Percentiles rank a stretch among this genome's conserved stretches.
These are phyloP conservation scores for Phorcus lineatus DNA, from an alignment of 2,888 invertebrate genomes.

Conservation along the genomic window DNA sequence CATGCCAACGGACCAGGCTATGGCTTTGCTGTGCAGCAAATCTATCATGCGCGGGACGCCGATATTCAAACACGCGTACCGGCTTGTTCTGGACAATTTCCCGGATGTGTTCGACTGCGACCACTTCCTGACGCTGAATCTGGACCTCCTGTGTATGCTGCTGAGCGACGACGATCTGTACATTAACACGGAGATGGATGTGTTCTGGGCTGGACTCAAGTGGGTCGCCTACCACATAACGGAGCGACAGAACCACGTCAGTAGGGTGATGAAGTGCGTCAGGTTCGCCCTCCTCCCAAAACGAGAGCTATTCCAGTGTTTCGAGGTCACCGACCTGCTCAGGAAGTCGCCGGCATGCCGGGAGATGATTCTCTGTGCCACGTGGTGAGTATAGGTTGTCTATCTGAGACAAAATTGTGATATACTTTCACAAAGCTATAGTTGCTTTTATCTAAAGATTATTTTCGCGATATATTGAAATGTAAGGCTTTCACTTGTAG, in stretches of 20 bases:
- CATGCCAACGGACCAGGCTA: slow-evolving; percentile 44
- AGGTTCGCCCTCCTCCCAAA: slow-evolving; percentile 59
- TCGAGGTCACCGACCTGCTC: slow-evolving; percentile 53
- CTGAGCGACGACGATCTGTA: slow-evolving; percentile 48
- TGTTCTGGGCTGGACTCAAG: slow-evolving; percentile 54
- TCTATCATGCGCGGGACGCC: not conserved
- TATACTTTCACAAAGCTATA: no score
- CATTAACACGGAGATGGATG: slow-evolving; percentile 57
- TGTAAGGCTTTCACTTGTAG: no score
- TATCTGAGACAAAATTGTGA: not conserved
- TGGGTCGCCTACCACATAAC: slow-evolving; percentile 57
- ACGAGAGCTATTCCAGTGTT: slow-evolving; percentile 54
- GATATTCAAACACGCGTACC: slow-evolving; percentile 31
- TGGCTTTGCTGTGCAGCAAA: slow-evolving; percentile 40
- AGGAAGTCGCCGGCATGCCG: slow-evolving; percentile 45
- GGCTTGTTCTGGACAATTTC: slow-evolving; percentile 35
- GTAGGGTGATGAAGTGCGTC: slow-evolving; percentile 51
- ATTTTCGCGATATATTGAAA: no score
- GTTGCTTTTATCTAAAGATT: no score
- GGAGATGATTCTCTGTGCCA: slow-evolving; percentile 52
- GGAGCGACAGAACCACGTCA: slow-evolving; percentile 44
- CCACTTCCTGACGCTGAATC: slow-evolving; percentile 42
- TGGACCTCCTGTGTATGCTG: slow-evolving; percentile 45
- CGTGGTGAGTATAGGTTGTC: slow-evolving; percentile 50
- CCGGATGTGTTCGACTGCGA: slow-evolving; percentile 23